Conservation (phyloP, 2,797 vertebrate genomes). For the Loris lydekkerianus region DNA sequence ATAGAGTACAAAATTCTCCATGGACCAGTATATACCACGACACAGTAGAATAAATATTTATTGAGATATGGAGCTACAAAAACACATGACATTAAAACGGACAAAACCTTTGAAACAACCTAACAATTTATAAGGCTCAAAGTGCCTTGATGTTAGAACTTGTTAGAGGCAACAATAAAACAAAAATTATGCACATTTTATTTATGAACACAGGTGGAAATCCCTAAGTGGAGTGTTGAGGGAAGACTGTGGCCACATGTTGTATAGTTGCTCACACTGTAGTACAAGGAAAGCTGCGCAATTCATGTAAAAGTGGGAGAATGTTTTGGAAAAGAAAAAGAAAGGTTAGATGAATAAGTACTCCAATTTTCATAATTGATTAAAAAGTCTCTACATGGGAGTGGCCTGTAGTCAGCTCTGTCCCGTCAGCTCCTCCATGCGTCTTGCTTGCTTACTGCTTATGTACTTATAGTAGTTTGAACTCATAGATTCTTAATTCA, state of each 20-base stretch:
- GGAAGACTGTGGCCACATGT: fast-evolving
- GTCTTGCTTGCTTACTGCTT: fast-evolving
- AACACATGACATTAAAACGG: no score
- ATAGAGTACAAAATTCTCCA: no score
- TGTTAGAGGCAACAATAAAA: background rate
- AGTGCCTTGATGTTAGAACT: background rate
- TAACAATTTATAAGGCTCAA: background rate
- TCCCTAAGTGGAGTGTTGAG: background rate
- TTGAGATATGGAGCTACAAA: no score
- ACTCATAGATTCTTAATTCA: background rate
- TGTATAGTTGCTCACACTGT: no score
- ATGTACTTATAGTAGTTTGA: background rate
- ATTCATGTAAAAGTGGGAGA: background rate
- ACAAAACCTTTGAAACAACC: no score
- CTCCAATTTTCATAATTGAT: background rate
- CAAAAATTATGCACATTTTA: background rate
- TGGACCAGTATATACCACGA: no score
- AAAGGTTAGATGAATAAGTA: background rate
- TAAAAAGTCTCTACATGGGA: background rate
- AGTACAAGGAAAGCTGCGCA: background rate
- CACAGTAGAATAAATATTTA: no score
- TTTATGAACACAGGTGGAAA: background rate
- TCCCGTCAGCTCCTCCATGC: background rate
- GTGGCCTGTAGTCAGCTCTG: background rate
- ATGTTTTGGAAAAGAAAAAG: background rate